Evolutionary conservation across 2,113 vertebrate genomes (phyloP).

Genomic region (Aphyosemion australe): DNA sequence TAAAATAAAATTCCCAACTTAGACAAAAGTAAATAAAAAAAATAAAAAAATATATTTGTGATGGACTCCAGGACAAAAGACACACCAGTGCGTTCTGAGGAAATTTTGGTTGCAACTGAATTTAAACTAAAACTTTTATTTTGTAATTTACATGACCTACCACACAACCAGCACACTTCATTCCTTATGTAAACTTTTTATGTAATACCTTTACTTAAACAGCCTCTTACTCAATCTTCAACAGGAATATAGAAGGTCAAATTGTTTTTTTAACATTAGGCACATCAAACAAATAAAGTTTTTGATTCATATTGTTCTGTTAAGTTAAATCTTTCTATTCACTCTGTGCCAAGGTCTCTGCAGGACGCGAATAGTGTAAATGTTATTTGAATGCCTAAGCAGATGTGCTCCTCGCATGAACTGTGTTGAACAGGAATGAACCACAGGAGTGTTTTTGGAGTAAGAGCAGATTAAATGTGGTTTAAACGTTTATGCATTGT

Average conservation of each 20-base stretch:
- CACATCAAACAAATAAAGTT: too few species aligned
- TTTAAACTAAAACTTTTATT: too few species aligned
- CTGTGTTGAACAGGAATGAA: slow-evolving; percentile 5
- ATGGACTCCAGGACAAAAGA: slow-evolving; percentile 32
- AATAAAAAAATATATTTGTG: slow-evolving; percentile 39
- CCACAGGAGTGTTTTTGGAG: not conserved
- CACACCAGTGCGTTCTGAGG: slow-evolving; percentile 3
- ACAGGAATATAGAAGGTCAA: not conserved
- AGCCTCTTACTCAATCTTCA: too few species aligned
- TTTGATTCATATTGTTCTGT: not conserved
- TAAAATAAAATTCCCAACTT: slow-evolving; percentile 68
- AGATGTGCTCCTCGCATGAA: slow-evolving; percentile 12
- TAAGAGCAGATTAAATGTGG: slow-evolving; percentile 18
- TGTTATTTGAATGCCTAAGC: not conserved
- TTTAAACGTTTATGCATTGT: not conserved
- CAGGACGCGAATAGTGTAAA: not conserved
- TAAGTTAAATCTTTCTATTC: not conserved
- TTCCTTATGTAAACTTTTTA: too few species aligned
- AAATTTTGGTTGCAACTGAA: not conserved
- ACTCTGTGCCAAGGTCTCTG: not conserved
- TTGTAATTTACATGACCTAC: too few species aligned
- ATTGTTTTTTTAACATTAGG: not conserved
- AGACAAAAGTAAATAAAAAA: slow-evolving; percentile 13
- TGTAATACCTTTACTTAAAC: too few species aligned
- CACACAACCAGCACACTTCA: too few species aligned